Base-by-base conservation (phyloP, 2,113 vertebrate species). In the Eptatretus burgeri region DNA sequence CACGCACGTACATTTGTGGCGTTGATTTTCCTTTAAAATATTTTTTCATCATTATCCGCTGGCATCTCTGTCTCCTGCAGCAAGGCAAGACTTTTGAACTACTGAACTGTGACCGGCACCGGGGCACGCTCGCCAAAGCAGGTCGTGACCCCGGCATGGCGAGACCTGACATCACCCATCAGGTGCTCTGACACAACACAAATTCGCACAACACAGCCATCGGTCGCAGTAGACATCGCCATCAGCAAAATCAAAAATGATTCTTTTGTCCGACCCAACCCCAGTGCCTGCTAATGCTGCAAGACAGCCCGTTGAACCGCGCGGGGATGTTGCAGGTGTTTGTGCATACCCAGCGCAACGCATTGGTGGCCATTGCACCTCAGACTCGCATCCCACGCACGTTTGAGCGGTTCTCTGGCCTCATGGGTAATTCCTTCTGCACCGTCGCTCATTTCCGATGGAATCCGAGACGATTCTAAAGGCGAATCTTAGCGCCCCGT, bases 321-420 rank as follows among this genome's bases (percentile, higher is more conserved):
- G 85, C 91, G 4, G 91, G 89, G 20, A 71, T 93, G 64, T 75
- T 98, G 7, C 91, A 98, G 70, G 89, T 95, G 66, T 95, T 91
- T 51, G 76, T 98, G 69, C 91, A 91, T 60, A 95, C 91, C 1
- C 82, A 82, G 74, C 84, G 82, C 68, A 98, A 98, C 0, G 83
- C 81, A 16, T 70, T 98, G 62, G 89, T 98, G 3, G 85, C 95
- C 71, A 78, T 98, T 65, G 94, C 95, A 69, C 91, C 91, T 1
- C 89, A 98, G 67, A 98, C 91, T 5, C 80, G 89, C 65, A 93
- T 95, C 64, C 91, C 91, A 7, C 80, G 91, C 66, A 98, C 91
- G 2, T 95, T 98, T 70, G 71, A 77, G 65, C 81, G 91, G 16
- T 98, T 98, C 67, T 98, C 85, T 72, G 91, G 91, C 49, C 82